Evolutionary conservation across 2,797 vertebrate genomes (phyloP).

Genomic region (Phalanger gymnotis): DNA sequence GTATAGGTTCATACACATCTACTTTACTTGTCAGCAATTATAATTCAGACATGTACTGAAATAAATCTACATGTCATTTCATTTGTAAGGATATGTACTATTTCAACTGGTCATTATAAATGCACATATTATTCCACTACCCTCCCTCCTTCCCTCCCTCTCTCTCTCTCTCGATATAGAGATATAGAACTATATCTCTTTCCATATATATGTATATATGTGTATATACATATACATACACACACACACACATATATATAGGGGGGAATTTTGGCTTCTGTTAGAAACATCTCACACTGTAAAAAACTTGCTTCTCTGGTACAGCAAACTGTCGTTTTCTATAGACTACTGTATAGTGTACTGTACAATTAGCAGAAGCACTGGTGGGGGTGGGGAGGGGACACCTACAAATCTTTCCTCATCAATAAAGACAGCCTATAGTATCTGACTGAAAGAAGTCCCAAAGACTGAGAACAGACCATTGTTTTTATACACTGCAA

Average conservation of each 20-base stretch:
- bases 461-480: neutral
- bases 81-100: neutral
- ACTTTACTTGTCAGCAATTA: neutral
- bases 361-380: neutral
- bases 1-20: neutral
- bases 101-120: neutral
- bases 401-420: neutral
- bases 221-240: too few species aligned
- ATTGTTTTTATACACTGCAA: neutral
- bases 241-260: too few species aligned
- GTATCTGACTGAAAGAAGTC: neutral
- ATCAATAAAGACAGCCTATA: neutral
- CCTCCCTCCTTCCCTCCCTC: too few species aligned
- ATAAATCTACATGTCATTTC: neutral
- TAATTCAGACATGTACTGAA: neutral
- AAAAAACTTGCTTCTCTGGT: neutral
- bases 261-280: neutral
- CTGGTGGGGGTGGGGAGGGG: fast-evolving
- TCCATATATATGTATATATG: too few species aligned
- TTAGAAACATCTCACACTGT: neutral
- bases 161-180: neutral
- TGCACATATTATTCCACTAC: neutral
- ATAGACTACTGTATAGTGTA: neutral
- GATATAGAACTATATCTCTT: neutral
- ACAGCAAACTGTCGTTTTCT: neutral